phyloP scores from a whole-genome alignment of 2,888 invertebrate species.

The Gymnosoma rotundatum region DNA sequence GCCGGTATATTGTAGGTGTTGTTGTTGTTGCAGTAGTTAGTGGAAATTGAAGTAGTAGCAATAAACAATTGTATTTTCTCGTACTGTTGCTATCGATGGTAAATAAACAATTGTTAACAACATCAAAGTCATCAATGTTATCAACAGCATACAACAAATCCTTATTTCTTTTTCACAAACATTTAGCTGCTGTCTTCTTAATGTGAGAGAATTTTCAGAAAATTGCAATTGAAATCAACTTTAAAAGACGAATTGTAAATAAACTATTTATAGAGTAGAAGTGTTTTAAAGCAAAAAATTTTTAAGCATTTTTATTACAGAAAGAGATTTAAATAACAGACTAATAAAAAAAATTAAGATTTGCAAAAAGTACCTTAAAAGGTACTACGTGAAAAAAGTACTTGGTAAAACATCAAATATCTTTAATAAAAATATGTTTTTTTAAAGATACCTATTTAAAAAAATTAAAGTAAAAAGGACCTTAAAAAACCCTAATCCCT shows the following conservation, averaged over 20 bases:
- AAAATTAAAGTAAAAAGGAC: no score
- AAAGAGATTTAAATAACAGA: no score
- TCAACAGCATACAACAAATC: constrained; percentile 20
- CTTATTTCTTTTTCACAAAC: not conserved
- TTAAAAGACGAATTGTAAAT: not conserved
- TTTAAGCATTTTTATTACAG: not conserved
- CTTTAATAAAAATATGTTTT: no score
- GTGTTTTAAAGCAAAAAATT: not conserved
- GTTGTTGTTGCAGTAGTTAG: constrained; percentile 8
- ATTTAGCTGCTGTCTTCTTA: not conserved
- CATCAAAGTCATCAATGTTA: constrained; percentile 68
- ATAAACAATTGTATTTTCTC: constrained; percentile 44
- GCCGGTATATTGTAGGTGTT: not conserved
- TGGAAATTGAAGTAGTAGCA: constrained; percentile 37
- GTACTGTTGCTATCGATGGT: constrained; percentile 51
- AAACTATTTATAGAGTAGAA: not conserved
- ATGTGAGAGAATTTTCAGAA: not conserved
- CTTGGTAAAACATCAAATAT: no score
- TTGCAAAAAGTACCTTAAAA: no score
- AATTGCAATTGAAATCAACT: not conserved
- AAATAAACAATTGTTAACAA: constrained; percentile 65
- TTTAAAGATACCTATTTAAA: no score
- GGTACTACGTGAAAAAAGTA: no score
- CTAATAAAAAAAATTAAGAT: no score
- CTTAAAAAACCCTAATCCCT: no score